Evolutionary conservation across 2,113 vertebrate species (phyloP).

Genomic region (Pangasianodon hypophthalmus): DNA sequence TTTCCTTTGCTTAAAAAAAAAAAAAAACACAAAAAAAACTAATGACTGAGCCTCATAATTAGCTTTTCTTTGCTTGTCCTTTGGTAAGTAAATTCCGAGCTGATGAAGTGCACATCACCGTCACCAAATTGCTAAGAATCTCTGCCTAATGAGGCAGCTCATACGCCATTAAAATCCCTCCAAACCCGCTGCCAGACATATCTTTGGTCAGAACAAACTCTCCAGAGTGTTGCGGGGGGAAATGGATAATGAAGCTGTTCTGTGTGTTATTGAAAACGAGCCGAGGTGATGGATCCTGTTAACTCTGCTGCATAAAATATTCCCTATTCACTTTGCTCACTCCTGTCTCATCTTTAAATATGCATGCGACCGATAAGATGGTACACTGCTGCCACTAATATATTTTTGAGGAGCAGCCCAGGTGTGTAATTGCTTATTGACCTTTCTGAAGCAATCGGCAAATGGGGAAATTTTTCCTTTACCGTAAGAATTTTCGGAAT

Average conservation of each 20-base stretch:
- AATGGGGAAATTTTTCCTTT: conserved; percentile 33
- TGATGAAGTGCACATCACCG: conserved; percentile 4
- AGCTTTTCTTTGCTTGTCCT: conserved; percentile 26
- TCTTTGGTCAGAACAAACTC: conserved; percentile 45
- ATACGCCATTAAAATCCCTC: conserved; percentile 34
- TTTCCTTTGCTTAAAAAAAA: not conserved
- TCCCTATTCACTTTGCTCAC: conserved; percentile 33
- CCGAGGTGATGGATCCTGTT: not conserved
- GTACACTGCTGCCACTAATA: conserved; percentile 46
- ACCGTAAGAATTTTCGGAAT: not conserved
- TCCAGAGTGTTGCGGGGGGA: conserved; percentile 17
- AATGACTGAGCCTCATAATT: conserved; percentile 20
- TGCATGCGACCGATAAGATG: conserved; percentile 51
- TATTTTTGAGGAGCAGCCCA: conserved; percentile 41
- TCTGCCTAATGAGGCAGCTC: conserved; percentile 44
- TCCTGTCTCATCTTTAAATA: conserved; percentile 50
- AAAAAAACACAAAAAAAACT: not conserved
- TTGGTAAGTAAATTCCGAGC: conserved; percentile 36
- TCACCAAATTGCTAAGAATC: conserved; percentile 5
- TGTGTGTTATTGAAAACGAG: conserved; percentile 40
- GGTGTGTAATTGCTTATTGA: conserved; percentile 58
- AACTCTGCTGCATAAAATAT: conserved; percentile 50
- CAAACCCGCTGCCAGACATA: not conserved
- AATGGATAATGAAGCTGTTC: conserved; percentile 37
- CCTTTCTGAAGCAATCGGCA: conserved; percentile 50